Percentiles rank a stretch among this genome's conserved stretches.
phyloP scores from a whole-genome alignment of 2,888 invertebrate species.

The Euspilapteryx auroguttella region DNA sequence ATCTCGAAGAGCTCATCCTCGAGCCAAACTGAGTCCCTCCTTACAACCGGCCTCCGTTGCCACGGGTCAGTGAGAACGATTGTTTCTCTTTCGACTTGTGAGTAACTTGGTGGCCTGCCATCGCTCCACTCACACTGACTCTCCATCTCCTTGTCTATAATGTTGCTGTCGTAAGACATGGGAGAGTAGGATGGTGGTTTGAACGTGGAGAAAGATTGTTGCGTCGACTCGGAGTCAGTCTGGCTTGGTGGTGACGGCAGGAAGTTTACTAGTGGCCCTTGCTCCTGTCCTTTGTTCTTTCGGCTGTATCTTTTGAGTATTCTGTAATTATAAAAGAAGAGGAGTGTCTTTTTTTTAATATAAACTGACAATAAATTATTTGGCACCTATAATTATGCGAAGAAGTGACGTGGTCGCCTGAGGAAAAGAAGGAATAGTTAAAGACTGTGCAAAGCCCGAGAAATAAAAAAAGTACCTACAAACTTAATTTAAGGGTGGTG shows the following conservation, averaged over 20 bases:
- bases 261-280: slow-evolving; percentile 75
- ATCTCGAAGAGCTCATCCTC: slow-evolving; percentile 83
- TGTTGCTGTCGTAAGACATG: slow-evolving; percentile 47
- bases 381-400: no score
- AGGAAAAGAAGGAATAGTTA: no score
- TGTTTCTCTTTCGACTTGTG: slow-evolving; percentile 37
- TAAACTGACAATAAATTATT: no score
- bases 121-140: slow-evolving; percentile 58
- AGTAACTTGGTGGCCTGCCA: slow-evolving; percentile 44
- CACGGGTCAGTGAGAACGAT: slow-evolving; percentile 48
- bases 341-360: no score
- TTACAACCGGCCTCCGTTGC: slow-evolving; percentile 49
- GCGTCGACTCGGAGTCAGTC: slow-evolving; percentile 37
- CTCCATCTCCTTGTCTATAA: slow-evolving; percentile 39
- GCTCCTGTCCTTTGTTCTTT: slow-evolving; percentile 48
- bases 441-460: no score
- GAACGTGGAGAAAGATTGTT: slow-evolving; percentile 52
- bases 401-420: no score
- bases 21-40: slow-evolving; percentile 65
- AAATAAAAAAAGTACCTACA: no score
- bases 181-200: slow-evolving; percentile 55
- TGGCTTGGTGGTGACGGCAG: slow-evolving; percentile 64
- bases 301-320: slow-evolving; percentile 69
- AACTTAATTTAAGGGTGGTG: no score
- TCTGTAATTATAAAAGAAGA: slow-evolving; percentile 30